Percentiles rank a stretch among this genome's conserved stretches.
phyloP scores from a whole-genome alignment of 1,140 invertebrate genomes.

The Gerris buenoi region DNA sequence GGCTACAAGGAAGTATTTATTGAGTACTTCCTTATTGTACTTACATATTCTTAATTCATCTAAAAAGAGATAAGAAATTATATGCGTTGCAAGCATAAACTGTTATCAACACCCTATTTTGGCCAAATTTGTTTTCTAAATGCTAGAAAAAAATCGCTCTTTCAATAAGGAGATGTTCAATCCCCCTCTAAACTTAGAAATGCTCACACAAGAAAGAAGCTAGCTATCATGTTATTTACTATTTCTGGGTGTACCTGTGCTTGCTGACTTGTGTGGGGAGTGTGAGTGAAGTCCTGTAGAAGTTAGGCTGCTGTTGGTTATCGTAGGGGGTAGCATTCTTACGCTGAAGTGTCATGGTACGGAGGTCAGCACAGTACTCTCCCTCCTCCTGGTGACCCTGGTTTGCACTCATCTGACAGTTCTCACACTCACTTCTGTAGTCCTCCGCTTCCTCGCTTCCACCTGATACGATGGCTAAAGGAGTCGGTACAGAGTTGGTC shows the following conservation, averaged over 20 bases:
- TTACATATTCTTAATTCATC: too few relatives aligned
- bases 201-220: too few relatives aligned
- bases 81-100: too few relatives aligned
- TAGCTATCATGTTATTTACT: too few relatives aligned
- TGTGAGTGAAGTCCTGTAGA: conserved; percentile 49
- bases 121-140: too few relatives aligned
- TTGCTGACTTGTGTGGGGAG: conserved; percentile 47
- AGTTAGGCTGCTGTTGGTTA: conserved; percentile 29
- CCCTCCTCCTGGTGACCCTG: conserved; percentile 28
- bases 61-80: too few relatives aligned
- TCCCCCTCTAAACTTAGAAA: too few relatives aligned
- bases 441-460: conserved; percentile 45
- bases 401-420: conserved; percentile 47
- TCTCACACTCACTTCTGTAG: conserved; percentile 65
- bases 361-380: conserved; percentile 45
- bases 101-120: too few relatives aligned
- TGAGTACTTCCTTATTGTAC: too few relatives aligned
- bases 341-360: conserved; percentile 54
- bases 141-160: too few relatives aligned
- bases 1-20: too few relatives aligned
- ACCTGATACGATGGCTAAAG: background rate
- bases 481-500: background rate
- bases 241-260: conserved; percentile 37
- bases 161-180: too few relatives aligned
- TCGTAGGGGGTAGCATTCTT: conserved; percentile 27